These are phyloP conservation scores for Pimpla rufipes DNA, from an alignment of 2,888 invertebrate species.

Conservation along the genomic window DNA sequence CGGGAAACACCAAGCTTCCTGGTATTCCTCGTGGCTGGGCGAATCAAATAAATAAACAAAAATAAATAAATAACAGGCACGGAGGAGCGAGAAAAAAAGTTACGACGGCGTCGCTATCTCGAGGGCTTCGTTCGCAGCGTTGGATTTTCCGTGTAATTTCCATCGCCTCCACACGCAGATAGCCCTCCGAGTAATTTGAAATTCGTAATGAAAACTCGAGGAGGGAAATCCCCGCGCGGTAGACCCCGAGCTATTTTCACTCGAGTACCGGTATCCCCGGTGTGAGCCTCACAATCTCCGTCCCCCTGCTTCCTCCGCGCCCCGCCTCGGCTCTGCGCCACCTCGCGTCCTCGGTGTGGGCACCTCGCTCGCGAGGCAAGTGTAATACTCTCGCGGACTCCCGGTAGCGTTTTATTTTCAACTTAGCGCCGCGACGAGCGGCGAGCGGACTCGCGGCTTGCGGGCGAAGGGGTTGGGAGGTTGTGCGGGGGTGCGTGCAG, in stretches of 20 bases:
- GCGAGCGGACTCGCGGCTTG: conserved; percentile 11
- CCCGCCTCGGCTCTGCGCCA: background rate
- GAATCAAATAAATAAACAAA: too few species aligned
- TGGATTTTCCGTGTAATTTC: background rate
- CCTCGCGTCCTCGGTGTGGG: conserved; percentile 2
- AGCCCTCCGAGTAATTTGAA: background rate
- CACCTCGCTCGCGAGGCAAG: conserved; percentile 28
- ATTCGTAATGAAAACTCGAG: conserved; percentile 29
- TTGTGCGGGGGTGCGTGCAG: conserved; percentile 15
- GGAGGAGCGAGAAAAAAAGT: too few species aligned
- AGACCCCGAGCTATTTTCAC: conserved; percentile 61
- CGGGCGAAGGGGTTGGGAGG: conserved; percentile 53
- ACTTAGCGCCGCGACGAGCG: conserved; percentile 61
- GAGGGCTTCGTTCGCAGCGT: too few species aligned
- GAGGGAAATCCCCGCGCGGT: conserved; percentile 19
- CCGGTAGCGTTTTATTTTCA: conserved; percentile 63
- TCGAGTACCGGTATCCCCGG: conserved; percentile 63
- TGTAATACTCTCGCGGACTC: conserved; percentile 57
- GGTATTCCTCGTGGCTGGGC: too few species aligned
- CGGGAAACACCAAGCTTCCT: too few species aligned
- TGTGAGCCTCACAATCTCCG: conserved; percentile 51
- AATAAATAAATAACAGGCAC: too few species aligned
- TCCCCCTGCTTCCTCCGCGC: conserved; percentile 9
- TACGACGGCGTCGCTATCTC: too few species aligned
- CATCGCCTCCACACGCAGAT: background rate